phyloP scores from a whole-genome alignment of 2,113 vertebrate species.

The Ammospiza caudacuta region DNA sequence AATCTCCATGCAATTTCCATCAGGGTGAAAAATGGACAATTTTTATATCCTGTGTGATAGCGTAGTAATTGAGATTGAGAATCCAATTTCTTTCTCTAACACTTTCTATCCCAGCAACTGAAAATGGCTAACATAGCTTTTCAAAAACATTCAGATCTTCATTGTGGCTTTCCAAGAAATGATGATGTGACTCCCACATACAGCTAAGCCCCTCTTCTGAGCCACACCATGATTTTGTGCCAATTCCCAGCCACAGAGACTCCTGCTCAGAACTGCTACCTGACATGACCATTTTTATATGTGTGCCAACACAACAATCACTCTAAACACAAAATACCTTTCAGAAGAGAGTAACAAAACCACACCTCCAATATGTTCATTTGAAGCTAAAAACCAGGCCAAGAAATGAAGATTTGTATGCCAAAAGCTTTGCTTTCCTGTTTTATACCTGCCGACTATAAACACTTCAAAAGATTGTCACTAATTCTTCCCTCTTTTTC shows the following conservation, averaged over 20 bases:
- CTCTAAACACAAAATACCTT: conserved; percentile 20
- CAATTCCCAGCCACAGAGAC: conserved; percentile 25
- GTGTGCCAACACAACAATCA: background rate
- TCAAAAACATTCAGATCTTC: conserved; percentile 28
- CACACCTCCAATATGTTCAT: background rate
- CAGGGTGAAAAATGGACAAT: conserved; percentile 37
- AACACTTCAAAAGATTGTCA: background rate
- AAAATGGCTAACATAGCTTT: conserved; percentile 51
- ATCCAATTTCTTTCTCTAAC: conserved; percentile 59
- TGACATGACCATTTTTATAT: background rate
- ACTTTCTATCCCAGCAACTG: conserved; percentile 62
- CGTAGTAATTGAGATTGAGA: conserved; percentile 53
- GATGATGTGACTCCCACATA: conserved; percentile 6
- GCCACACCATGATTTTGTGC: background rate
- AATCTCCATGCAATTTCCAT: conserved; percentile 47
- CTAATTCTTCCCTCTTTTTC: conserved; percentile 25
- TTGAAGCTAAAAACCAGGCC: conserved; percentile 33
- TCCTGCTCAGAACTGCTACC: background rate
- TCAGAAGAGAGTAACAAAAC: conserved; percentile 24
- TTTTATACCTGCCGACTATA: conserved; percentile 35
- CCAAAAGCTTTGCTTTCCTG: conserved; percentile 33
- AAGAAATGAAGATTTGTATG: conserved; percentile 52
- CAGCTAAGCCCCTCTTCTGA: background rate
- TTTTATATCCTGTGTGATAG: conserved; percentile 59
- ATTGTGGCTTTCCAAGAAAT: conserved; percentile 35